These are phyloP conservation scores for Frieseomelitta varia DNA, from an alignment of 1,140 invertebrate genomes.

Conservation along the genomic window DNA sequence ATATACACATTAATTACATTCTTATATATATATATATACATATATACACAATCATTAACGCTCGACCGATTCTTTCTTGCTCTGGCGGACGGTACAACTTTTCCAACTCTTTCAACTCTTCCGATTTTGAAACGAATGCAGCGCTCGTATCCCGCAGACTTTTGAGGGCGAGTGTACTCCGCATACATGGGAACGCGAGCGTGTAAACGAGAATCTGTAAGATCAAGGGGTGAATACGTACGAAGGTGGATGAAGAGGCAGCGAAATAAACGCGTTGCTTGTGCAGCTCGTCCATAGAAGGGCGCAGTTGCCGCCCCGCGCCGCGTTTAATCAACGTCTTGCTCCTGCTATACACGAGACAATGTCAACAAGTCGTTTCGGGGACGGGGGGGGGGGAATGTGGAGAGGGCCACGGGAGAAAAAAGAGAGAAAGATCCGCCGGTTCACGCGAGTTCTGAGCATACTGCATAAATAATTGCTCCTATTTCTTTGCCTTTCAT, in stretches of 20 bases:
- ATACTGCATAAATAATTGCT: slow-evolving; percentile 59
- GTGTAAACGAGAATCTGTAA: slow-evolving; percentile 47
- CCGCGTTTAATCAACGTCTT: slow-evolving; percentile 48
- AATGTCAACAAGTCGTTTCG: slow-evolving; percentile 39
- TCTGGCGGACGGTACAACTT: no score
- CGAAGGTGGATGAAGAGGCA: neutral
- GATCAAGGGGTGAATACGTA: slow-evolving; percentile 20
- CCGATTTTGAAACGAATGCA: no score
- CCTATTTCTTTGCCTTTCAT: slow-evolving; percentile 50
- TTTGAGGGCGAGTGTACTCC: no score
- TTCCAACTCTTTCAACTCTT: no score
- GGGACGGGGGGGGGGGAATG: neutral
- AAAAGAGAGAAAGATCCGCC: neutral
- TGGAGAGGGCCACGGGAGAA: no score
- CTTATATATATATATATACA: no score
- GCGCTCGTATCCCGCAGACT: no score
- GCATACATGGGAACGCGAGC: slow-evolving; percentile 26
- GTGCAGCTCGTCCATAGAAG: neutral
- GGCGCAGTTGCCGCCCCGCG: neutral
- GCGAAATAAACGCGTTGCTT: slow-evolving; percentile 44
- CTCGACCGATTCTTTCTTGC: no score
- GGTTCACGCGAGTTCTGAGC: slow-evolving; percentile 31
- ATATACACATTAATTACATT: no score
- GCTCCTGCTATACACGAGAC: slow-evolving; percentile 2
- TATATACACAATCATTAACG: no score